Evolutionary conservation across 2,888 invertebrate species (phyloP).

Genomic region (Smittia aterrima): DNA sequence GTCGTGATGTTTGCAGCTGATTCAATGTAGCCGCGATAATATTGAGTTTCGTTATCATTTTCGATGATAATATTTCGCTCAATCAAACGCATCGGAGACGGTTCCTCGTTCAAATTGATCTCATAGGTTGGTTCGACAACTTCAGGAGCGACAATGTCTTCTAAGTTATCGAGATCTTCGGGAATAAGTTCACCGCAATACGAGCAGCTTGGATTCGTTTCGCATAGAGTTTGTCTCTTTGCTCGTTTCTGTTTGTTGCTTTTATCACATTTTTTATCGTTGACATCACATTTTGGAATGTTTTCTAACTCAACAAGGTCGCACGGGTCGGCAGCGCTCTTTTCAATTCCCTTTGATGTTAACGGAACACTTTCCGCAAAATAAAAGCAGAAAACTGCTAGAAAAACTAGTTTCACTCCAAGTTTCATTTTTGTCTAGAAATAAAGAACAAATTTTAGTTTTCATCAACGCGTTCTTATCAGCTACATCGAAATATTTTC

Average conservation of each 20-base stretch:
- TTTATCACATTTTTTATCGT: neutral
- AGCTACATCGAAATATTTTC: no score
- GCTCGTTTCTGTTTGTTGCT: neutral
- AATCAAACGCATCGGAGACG: neutral
- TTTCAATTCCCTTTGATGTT: neutral
- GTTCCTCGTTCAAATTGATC: neutral
- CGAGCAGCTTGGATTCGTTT: slow-evolving; percentile 4
- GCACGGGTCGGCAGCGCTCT: neutral
- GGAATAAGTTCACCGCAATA: neutral
- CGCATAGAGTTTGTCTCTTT: neutral
- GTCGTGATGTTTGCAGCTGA: slow-evolving; percentile 33
- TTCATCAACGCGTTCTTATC: no score
- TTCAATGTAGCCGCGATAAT: slow-evolving; percentile 25
- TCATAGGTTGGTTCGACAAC: no score
- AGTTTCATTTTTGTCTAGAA: neutral
- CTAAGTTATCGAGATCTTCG: neutral
- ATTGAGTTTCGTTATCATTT: slow-evolving; percentile 34
- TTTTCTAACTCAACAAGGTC: neutral
- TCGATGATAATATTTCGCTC: slow-evolving; percentile 30
- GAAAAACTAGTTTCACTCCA: neutral
- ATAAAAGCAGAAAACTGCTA: neutral
- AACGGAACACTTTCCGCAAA: neutral
- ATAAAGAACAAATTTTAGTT: no score
- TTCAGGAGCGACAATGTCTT: slow-evolving; percentile 7
- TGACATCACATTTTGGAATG: neutral